Conservation (phyloP, 92 coral and sea anemone species). For the Palythoa grandiflora region DNA sequence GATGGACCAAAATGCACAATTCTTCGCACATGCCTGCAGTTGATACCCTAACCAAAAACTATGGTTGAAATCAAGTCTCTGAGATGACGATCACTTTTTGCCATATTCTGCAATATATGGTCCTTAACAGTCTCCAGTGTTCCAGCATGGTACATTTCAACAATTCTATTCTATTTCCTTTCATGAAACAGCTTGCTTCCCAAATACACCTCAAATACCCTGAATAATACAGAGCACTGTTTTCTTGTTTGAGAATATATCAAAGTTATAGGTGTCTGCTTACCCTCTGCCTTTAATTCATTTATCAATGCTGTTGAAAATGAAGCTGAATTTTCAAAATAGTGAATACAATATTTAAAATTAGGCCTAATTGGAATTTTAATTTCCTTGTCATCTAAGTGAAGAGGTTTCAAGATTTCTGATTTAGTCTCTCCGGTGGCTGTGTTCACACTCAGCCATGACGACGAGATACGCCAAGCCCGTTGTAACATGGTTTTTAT, state of each 20-base stretch:
- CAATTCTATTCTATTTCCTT: slow-evolving; percentile 50
- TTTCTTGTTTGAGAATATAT: slow-evolving; percentile 85
- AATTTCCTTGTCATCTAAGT: slow-evolving; percentile 49
- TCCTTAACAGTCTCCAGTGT: slow-evolving; percentile 66
- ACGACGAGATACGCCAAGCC: no score
- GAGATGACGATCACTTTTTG: slow-evolving; percentile 28
- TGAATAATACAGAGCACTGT: slow-evolving; percentile 73
- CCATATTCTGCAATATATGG: slow-evolving; percentile 35
- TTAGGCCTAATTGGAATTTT: slow-evolving; percentile 64
- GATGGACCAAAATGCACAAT: slow-evolving; percentile 62
- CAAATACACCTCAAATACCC: slow-evolving; percentile 70
- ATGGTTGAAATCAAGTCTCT: slow-evolving; percentile 40
- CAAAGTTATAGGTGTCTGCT: slow-evolving; percentile 57
- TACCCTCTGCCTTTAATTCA: slow-evolving; percentile 57
- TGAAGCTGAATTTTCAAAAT: slow-evolving; percentile 70
- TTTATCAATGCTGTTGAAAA: slow-evolving; percentile 59
- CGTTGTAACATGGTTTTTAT: no score
- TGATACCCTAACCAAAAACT: slow-evolving; percentile 57
- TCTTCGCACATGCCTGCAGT: slow-evolving; percentile 47
- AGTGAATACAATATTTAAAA: slow-evolving; percentile 52
- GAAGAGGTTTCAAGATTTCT: slow-evolving; percentile 63
- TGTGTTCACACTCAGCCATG: neutral
- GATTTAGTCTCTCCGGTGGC: slow-evolving; percentile 57
- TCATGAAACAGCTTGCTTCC: slow-evolving; percentile 51
- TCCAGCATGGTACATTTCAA: slow-evolving; percentile 88